Conservation (phyloP, 2,888 invertebrate genomes). For the Monoplex corrugatus region DNA sequence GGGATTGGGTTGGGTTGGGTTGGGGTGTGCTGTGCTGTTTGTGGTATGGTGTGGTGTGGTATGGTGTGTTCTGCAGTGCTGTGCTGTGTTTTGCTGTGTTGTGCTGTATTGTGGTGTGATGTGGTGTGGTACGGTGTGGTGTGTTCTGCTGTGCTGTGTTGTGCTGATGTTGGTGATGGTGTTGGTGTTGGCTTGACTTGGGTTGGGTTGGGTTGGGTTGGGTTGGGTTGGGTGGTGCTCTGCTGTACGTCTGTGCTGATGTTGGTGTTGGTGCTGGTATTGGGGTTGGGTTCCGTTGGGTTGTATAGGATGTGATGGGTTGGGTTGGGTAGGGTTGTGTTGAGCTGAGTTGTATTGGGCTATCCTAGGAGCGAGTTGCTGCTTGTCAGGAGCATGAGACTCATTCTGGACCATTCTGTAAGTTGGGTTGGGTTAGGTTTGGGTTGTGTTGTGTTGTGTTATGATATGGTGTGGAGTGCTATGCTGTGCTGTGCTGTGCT, state of each 20-base stretch:
- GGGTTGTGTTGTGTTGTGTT: background rate
- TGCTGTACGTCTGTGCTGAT: background rate
- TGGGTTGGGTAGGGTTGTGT: too few species aligned
- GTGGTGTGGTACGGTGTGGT: background rate
- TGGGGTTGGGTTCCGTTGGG: too few species aligned
- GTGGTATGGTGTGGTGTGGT: background rate
- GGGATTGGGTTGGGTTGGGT: too few species aligned
- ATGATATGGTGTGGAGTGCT: background rate
- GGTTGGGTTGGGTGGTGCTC: too few species aligned
- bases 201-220: too few species aligned
- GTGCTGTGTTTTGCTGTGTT: background rate
- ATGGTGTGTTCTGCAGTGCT: background rate
- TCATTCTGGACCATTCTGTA: conserved; percentile 78
- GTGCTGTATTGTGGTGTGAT: background rate
- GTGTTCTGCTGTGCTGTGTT: background rate
- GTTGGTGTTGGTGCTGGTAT: too few species aligned
- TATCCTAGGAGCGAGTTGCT: conserved; percentile 75
- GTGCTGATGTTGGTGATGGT: background rate
- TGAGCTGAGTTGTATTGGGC: too few species aligned
- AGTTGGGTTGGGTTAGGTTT: conserved; percentile 55
- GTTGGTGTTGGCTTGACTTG: background rate
- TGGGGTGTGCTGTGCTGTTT: background rate
- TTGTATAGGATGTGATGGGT: too few species aligned
- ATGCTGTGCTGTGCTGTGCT: too few species aligned
- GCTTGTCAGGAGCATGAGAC: conserved; percentile 74